Evolutionary conservation across 2,113 vertebrate genomes (phyloP), one percentile per base, ranked within the genome.

Genomic region (Myxocyprinus asiaticus): DNA sequence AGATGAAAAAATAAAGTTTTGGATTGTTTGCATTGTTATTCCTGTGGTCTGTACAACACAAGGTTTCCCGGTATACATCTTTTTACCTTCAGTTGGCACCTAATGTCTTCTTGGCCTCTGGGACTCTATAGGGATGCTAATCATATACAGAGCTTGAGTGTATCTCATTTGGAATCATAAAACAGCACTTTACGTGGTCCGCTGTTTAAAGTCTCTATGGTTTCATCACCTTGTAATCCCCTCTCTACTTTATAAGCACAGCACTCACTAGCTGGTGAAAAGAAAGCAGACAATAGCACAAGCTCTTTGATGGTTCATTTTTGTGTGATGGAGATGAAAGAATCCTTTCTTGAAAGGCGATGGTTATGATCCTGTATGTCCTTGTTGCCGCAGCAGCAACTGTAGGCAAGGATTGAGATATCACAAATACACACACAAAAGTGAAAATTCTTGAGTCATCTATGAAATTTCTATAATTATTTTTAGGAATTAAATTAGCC

Each of bases 161-260:
- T 48, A 71, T 83, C 73, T 77, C 65, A 80, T 83, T 76, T 59
- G 43, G 42, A 73, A 77, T 76, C 78, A 80, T 83, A 75, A 73
- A 80, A 68, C 78, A 73, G 73, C 53, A 68, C 63, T 77, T 83
- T 73, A 72, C 66, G 9, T 77, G 67, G 70, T 77, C 61, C 9
- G 53, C 55, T 79, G 67, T 33, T 80, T 62, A 67, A 72, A 74
- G 79, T 83, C 72, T 77, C 74, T 50, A 48, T 7, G 72, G 74
- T 83, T 76, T 70, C 78, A 81, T 84, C 79, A 64, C 64, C 47
- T 66, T 83, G 70, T 70, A 81, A 81, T 84, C 79, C 69, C 64
- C 47, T 66, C 14, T 72, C 79, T 84, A 72, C 78, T 84, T 78
- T 81, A 68, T 69, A 84, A 58, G 82, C 68, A 9, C 50, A 11